phyloP scores from a whole-genome alignment of 2,888 invertebrate species.

The Rhagium mordax region DNA sequence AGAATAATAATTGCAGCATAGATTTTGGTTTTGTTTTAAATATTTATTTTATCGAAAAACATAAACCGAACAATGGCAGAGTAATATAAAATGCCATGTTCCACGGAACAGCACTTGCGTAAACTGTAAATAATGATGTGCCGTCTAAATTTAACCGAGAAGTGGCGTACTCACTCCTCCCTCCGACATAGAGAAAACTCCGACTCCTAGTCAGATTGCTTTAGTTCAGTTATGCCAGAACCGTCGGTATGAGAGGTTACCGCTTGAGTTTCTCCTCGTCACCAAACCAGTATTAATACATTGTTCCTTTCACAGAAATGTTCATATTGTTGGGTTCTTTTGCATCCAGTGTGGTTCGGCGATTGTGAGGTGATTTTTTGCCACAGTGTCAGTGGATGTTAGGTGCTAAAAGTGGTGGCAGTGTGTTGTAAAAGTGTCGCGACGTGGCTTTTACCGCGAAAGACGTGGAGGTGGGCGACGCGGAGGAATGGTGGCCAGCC shows the following conservation, averaged over 20 bases:
- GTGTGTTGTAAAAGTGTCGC: slow-evolving; percentile 62
- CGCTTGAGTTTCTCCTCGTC: slow-evolving; percentile 13
- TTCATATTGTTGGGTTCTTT: slow-evolving; percentile 15
- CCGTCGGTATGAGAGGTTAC: slow-evolving; percentile 33
- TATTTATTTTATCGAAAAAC: slow-evolving; percentile 22
- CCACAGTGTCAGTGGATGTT: slow-evolving; percentile 30
- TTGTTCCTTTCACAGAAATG: slow-evolving; percentile 35
- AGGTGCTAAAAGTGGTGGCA: slow-evolving; percentile 34
- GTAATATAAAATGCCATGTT: slow-evolving; percentile 43
- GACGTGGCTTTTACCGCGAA: slow-evolving; percentile 59
- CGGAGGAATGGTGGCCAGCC: slow-evolving; percentile 69
- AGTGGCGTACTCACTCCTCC: slow-evolving; percentile 38
- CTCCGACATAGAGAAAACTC: slow-evolving; percentile 42
- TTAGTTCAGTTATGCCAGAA: slow-evolving; percentile 46
- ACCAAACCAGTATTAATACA: slow-evolving; percentile 30
- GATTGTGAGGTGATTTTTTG: slow-evolving; percentile 31
- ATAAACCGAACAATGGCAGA: slow-evolving; percentile 22
- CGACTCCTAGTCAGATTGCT: slow-evolving; percentile 37
- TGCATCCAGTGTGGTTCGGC: slow-evolving; percentile 24
- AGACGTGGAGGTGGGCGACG: slow-evolving; percentile 56
- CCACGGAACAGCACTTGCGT: slow-evolving; percentile 44
- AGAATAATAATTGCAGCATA: neutral
- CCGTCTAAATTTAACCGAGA: slow-evolving; percentile 49
- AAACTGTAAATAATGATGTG: slow-evolving; percentile 50
- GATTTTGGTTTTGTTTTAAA: slow-evolving; percentile 1